Base-by-base conservation (phyloP, 2,888 invertebrate species). In the Frankliniella intonsa region DNA sequence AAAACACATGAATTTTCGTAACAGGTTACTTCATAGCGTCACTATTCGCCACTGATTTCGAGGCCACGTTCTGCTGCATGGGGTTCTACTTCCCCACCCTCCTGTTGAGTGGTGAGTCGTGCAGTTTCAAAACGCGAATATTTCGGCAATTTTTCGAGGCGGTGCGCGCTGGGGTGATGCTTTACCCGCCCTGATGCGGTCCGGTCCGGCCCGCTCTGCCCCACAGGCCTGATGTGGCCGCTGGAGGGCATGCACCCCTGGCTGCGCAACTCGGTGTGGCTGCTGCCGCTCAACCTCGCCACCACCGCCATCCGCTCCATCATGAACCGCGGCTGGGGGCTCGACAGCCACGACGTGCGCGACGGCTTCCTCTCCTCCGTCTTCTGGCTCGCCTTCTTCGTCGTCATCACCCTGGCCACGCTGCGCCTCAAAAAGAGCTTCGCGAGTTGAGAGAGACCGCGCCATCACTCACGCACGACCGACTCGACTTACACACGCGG, bases 261-360 rank as follows among this genome's bases (percentile, higher is more conserved):
- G 0, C 87, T 94, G 0, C 89, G 90, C 81, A 90, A 91, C 85
- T 82, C 95, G 76, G 92, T 94, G 9, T 88, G 92, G 81, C 87
- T 89, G 0, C 89, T 95, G 8, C 97, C 97, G 0, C 94, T 95
- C 86, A 97, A 97, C 0, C 88, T 95, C 82, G 93, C 96, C 0
- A 92, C 94, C 0, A 91, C 92, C 83, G 92, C 96, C 0, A 89
- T 96, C 82, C 89, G 97, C 83, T 93, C 92, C 85, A 90, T 96
- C 82, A 90, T 95, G 85, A 93, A 93, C 83, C 93, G 94, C 86
- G 96, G 96, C 0, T 92, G 93, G 89, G 87, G 91, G 0, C 88
- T 96, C 65, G 88, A 90, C 0, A 90, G 95, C 83, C 89, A 91
- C 0, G 89, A 92, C 25, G 95, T 97, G 14, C 93, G 93, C 87